phyloP scores from a whole-genome alignment of 2,888 invertebrate species.

The Muschampia plurimacula region DNA sequence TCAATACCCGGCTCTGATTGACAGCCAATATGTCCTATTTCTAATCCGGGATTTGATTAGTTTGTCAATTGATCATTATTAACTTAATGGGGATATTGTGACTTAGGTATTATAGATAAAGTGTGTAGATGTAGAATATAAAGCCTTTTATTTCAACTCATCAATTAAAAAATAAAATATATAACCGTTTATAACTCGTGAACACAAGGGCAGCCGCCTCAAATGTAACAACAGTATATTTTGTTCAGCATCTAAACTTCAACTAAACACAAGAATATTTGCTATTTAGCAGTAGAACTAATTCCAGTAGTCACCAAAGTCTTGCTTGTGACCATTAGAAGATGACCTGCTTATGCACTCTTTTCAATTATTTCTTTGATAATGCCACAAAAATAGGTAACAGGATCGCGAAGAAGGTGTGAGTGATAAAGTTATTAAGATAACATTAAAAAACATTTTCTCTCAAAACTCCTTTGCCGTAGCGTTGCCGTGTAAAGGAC shows the following conservation, averaged over 20 bases:
- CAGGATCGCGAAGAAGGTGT: too few relatives aligned
- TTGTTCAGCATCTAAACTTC: too few relatives aligned
- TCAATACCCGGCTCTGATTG: constrained; percentile 20
- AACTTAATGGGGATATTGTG: too few relatives aligned
- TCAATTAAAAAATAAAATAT: too few relatives aligned
- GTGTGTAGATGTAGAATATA: too few relatives aligned
- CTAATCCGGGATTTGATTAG: constrained; percentile 4
- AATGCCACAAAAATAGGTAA: neutral
- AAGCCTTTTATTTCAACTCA: too few relatives aligned
- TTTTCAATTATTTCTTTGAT: neutral
- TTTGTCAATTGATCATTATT: neutral
- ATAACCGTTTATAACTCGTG: too few relatives aligned
- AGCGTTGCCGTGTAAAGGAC: too few relatives aligned
- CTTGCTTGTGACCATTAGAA: neutral
- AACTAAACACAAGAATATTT: neutral
- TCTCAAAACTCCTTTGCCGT: neutral
- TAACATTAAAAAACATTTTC: neutral
- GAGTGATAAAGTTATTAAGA: too few relatives aligned
- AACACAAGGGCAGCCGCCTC: too few relatives aligned
- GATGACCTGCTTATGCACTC: neutral
- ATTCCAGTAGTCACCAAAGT: neutral
- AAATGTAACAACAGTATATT: too few relatives aligned
- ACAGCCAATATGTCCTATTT: constrained; percentile 16
- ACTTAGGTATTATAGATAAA: too few relatives aligned
- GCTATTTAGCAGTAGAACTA: neutral